Conservation (phyloP, 1,140 invertebrate species). For the Mycetomoellerius zeteki region DNA sequence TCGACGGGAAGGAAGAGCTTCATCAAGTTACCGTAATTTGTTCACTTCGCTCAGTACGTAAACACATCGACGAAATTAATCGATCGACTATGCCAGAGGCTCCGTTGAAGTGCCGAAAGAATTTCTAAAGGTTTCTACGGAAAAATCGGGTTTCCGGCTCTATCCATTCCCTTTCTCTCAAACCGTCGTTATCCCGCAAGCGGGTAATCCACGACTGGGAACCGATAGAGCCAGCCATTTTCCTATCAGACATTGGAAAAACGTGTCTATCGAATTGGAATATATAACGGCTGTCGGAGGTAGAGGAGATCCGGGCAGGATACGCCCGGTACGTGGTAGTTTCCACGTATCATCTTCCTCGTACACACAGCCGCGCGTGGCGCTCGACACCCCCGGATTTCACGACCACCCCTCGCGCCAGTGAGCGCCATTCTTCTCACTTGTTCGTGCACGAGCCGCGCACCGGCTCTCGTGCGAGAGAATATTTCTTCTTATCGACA, state of each 20-base stretch:
- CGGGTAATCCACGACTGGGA: slow-evolving; percentile 68
- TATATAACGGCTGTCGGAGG: slow-evolving; percentile 75
- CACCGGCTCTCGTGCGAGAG: slow-evolving; percentile 53
- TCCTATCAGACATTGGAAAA: slow-evolving; percentile 80
- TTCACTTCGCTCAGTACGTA: slow-evolving; percentile 2
- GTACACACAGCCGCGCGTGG: slow-evolving; percentile 30
- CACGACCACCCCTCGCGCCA: slow-evolving; percentile 2
- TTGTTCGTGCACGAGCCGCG: slow-evolving; percentile 41
- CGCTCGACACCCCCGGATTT: slow-evolving; percentile 36
- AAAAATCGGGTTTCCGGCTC: slow-evolving; percentile 57
- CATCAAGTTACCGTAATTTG: neutral
- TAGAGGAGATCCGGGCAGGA: slow-evolving; percentile 67
- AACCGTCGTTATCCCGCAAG: slow-evolving; percentile 53
- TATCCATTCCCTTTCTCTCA: slow-evolving; percentile 5
- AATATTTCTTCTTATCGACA: slow-evolving; percentile 81
- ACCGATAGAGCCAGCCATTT: slow-evolving; percentile 77
- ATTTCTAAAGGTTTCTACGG: slow-evolving; percentile 47
- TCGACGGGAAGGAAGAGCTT: neutral
- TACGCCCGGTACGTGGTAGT: slow-evolving; percentile 67
- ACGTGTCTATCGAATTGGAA: slow-evolving; percentile 82
- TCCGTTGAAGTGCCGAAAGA: neutral
- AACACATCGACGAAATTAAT: slow-evolving; percentile 46
- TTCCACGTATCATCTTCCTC: slow-evolving; percentile 77
- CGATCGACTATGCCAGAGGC: neutral
- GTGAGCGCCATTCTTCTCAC: slow-evolving; percentile 65